Conservation (phyloP, 2,888 invertebrate species). For the Brassicogethes aeneus region DNA sequence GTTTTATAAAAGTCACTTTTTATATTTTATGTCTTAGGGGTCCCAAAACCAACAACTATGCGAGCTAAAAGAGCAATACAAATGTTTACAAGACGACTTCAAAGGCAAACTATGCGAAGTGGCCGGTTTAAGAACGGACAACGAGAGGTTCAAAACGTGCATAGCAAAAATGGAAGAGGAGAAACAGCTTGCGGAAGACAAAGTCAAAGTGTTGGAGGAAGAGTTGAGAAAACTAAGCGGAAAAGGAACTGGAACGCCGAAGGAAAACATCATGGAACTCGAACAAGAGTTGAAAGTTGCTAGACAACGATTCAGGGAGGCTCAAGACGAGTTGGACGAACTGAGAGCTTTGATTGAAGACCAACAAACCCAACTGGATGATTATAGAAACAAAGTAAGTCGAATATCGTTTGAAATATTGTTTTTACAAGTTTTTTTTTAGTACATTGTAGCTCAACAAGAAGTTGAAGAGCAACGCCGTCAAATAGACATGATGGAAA, state of each 20-base stretch:
- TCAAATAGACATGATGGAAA: slow-evolving; percentile 61
- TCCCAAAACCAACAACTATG: slow-evolving; percentile 49
- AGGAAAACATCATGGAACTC: slow-evolving; percentile 56
- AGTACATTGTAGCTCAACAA: slow-evolving; percentile 59
- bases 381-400: slow-evolving; percentile 56
- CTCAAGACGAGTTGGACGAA: slow-evolving; percentile 54
- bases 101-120: slow-evolving; percentile 62
- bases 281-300: slow-evolving; percentile 46
- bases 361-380: slow-evolving; percentile 56
- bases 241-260: slow-evolving; percentile 32
- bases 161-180: slow-evolving; percentile 37
- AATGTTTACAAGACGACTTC: slow-evolving; percentile 56
- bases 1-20: too few species aligned
- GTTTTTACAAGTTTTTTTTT: slow-evolving; percentile 8
- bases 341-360: slow-evolving; percentile 52
- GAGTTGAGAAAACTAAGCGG: slow-evolving; percentile 37
- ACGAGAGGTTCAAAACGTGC: slow-evolving; percentile 42
- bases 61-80: slow-evolving; percentile 52
- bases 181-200: slow-evolving; percentile 51
- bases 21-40: slow-evolving; percentile 29
- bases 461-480: slow-evolving; percentile 60
- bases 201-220: slow-evolving; percentile 50
- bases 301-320: slow-evolving; percentile 47
- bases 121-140: slow-evolving; percentile 44
- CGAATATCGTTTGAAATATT: not conserved